These are phyloP conservation scores for Cancer borealis DNA, from an alignment of 2,888 invertebrate species.

Conservation along the genomic window DNA sequence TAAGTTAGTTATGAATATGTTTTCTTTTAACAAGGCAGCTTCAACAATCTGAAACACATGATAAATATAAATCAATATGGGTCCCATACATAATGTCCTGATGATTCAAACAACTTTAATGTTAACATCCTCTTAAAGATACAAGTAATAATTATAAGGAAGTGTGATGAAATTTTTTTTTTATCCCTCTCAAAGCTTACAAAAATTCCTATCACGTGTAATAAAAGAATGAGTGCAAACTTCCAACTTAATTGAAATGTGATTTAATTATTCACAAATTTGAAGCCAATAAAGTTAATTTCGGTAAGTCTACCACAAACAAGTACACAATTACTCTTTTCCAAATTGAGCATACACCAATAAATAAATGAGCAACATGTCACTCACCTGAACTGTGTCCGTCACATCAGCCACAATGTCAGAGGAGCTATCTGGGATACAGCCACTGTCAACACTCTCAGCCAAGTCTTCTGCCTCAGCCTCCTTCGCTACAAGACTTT, in stretches of 20 bases:
- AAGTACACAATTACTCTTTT: not conserved
- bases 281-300: not conserved
- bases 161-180: no score
- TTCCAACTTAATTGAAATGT: not conserved
- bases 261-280: not conserved
- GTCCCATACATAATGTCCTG: not conserved
- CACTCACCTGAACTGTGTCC: conserved; percentile 60
- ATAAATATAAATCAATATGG: not conserved
- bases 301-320: not conserved
- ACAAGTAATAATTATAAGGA: not conserved
- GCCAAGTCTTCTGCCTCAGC: conserved; percentile 59
- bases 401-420: conserved; percentile 42
- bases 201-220: no score
- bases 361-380: not conserved
- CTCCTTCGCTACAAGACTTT: not conserved
- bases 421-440: conserved; percentile 55
- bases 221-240: no score
- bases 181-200: no score
- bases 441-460: conserved; percentile 66
- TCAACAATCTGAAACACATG: conserved; percentile 59
- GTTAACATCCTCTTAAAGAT: not conserved
- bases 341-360: not conserved
- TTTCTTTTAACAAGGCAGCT: conserved; percentile 59
- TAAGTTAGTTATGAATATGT: conserved; percentile 50
- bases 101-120: not conserved